Conservation (phyloP, 2,888 invertebrate genomes). For the Limnephilus marmoratus region DNA sequence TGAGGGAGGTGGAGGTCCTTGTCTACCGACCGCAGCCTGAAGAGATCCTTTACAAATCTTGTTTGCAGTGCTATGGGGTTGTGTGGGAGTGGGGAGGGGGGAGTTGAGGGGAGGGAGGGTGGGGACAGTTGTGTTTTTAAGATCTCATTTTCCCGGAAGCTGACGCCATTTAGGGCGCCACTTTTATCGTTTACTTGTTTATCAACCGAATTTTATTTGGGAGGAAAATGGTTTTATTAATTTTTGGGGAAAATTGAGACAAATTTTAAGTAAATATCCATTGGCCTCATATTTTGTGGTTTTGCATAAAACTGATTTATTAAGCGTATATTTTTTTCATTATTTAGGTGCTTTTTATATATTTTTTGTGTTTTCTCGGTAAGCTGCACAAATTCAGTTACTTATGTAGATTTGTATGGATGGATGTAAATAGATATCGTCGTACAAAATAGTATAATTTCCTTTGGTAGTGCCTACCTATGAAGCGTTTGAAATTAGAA, state of each 20-base stretch:
- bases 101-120: neutral
- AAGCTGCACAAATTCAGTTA: too few relatives aligned
- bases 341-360: too few relatives aligned
- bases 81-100: neutral
- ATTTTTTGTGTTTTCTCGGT: too few relatives aligned
- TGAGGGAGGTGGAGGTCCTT: conserved; percentile 30
- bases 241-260: conserved; percentile 31
- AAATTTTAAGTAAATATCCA: neutral
- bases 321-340: neutral
- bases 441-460: too few relatives aligned
- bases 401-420: too few relatives aligned
- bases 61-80: conserved; percentile 18
- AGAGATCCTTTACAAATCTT: conserved; percentile 47
- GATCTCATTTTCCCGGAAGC: conserved; percentile 49
- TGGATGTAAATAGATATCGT: too few relatives aligned
- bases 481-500: too few relatives aligned
- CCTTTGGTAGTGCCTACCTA: too few relatives aligned
- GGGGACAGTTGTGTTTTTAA: conserved; percentile 46
- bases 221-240: conserved; percentile 41
- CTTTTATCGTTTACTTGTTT: conserved; percentile 47
- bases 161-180: conserved; percentile 49
- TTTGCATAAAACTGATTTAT: neutral
- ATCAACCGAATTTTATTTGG: conserved; percentile 47
- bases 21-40: conserved; percentile 33
- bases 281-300: neutral